Percentiles rank a stretch among this genome's conserved stretches.
These are phyloP conservation scores for Therioaphis trifolii DNA, from an alignment of 2,888 invertebrate species.

Conservation along the genomic window DNA sequence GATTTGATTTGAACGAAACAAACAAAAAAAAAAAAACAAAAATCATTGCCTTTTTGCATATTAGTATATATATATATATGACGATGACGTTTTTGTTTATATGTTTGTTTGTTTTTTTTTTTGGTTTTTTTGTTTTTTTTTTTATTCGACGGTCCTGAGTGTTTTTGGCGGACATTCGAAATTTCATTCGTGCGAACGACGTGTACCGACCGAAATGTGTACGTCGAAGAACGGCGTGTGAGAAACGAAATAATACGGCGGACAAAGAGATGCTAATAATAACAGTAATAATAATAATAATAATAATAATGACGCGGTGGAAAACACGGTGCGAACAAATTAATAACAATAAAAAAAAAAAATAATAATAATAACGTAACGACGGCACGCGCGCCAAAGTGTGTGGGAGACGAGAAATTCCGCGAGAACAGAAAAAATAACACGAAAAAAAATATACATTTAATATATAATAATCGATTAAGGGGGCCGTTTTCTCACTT, in stretches of 20 bases:
- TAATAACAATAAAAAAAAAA: too few relatives aligned
- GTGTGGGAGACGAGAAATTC: constrained; percentile 14
- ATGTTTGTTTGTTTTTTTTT: background rate
- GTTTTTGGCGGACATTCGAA: background rate
- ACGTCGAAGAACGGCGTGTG: background rate
- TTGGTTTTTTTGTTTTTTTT: too few relatives aligned
- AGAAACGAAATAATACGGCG: background rate
- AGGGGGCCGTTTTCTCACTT: background rate
- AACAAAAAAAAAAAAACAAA: constrained; percentile 59
- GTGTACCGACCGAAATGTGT: background rate
- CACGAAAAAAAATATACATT: constrained; percentile 2
- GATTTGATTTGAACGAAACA: constrained; percentile 46
- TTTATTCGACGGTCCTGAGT: too few relatives aligned
- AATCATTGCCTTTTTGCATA: constrained; percentile 60
- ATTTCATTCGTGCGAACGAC: too few relatives aligned
- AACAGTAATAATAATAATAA: too few relatives aligned
- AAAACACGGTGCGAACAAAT: too few relatives aligned
- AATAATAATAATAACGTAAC: too few relatives aligned
- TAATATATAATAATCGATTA: background rate
- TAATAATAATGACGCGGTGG: too few relatives aligned
- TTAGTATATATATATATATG: background rate
- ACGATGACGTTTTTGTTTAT: background rate
- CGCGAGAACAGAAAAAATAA: background rate
- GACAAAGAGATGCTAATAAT: too few relatives aligned
- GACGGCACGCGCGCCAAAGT: background rate